Evolutionary conservation across 92 coral and sea anemone genomes (phyloP), one percentile per base, ranked within the genome.

Genomic region (Plumapathes pennacea): DNA sequence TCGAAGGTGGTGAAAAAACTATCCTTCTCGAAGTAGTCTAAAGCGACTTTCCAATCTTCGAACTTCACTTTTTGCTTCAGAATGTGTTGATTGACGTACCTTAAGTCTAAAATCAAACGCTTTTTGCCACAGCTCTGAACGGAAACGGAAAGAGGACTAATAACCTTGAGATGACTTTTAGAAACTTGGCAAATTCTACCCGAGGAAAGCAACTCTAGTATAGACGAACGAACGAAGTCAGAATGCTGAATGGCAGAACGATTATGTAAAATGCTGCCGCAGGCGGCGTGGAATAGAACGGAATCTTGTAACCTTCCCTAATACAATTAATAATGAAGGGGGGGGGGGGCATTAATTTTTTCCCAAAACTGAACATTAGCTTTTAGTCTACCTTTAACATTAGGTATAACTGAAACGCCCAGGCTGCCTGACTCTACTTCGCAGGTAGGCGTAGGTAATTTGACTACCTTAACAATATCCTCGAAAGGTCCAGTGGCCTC

Each of bases 351-450:
- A 25, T 59, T 20, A 11, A 71, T 59, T 25, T 30, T 50, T 58
- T 22, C 46, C 60, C 69, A 71, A 28, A 58, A 71, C 60, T 33
- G 51, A 26, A 71, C 22, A 23, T 71, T 38, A n/a, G 60, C 54
- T 48, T 37, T 71, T 30, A 71, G 70, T 34, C 78, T 71, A 43
- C 78, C 69, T 57, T 46, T 49, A 10, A 71, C 68, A 20, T 62
- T 31, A 2, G 60, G 4, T 15, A 21, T 12, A n/a, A 34, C 8
- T n/a, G 9, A 34, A n/a, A 34, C 19, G 62, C 12, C 33, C 61
- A 15, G 44, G 23, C 11, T 54, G 23, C 4, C 44, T 30, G 25
- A 26, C 61, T 54, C 25, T 17, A 54, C 17, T 54, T 54, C 45
- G 22, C 7, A 32, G 22, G 61, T 32, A 17, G 61, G 61, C 17